Evolutionary conservation across 2,113 vertebrate genomes (phyloP).

Genomic region (Caloenas nicobarica): DNA sequence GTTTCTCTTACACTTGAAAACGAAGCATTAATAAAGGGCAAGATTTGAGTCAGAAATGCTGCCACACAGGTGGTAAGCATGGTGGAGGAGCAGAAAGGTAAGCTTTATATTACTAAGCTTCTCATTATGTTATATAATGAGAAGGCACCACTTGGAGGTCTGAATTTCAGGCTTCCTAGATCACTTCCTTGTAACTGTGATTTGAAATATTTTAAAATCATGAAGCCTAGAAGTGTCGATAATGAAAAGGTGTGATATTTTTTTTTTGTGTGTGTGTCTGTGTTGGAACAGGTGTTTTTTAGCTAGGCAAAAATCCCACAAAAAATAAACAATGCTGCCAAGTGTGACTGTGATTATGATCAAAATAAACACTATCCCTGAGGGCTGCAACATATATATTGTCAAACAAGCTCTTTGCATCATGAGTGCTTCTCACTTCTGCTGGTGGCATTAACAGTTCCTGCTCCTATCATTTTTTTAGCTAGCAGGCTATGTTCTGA

Average conservation of each 20-base stretch:
- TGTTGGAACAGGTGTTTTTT: background rate
- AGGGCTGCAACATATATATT: background rate
- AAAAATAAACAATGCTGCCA: background rate
- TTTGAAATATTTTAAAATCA: background rate
- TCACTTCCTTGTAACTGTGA: background rate
- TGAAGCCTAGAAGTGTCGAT: background rate
- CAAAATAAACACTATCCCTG: background rate
- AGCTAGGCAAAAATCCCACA: background rate
- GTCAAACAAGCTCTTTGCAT: background rate
- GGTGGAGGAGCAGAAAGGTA: too few relatives aligned
- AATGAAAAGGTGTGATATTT: background rate
- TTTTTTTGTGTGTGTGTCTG: too few relatives aligned
- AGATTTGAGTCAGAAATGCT: background rate
- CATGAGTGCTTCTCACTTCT: background rate
- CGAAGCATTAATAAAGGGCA: background rate
- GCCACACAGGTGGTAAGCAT: accelerated
- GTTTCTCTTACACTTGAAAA: background rate
- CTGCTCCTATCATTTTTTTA: background rate
- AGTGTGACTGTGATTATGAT: background rate
- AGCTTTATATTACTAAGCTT: background rate
- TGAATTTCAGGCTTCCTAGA: background rate
- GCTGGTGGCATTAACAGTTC: background rate
- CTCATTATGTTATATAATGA: background rate
- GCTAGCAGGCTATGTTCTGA: background rate
- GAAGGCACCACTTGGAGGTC: background rate